These are phyloP conservation scores for Limnephilus rhombicus DNA, from an alignment of 2,888 invertebrate species.

Conservation along the genomic window DNA sequence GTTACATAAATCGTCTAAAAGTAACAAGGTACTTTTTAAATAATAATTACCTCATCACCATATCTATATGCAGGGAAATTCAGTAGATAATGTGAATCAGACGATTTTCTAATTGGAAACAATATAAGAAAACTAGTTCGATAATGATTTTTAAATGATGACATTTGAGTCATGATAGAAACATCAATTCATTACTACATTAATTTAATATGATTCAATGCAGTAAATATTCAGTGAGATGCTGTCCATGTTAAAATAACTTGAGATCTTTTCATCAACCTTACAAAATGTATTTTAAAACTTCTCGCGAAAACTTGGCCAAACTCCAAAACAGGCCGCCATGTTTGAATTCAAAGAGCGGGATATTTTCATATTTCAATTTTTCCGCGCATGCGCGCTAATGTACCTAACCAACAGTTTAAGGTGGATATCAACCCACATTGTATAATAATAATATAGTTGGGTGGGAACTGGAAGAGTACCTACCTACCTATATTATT, in stretches of 20 bases:
- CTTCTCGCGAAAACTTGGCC: conserved; percentile 6
- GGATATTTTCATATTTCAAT: conserved; percentile 34
- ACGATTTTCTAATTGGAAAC: neutral
- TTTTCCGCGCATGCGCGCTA: conserved; percentile 31
- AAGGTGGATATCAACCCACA: neutral
- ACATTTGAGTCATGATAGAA: neutral
- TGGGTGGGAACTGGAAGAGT: neutral
- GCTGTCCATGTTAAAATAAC: conserved; percentile 20
- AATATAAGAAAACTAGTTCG: neutral
- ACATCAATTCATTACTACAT: neutral
- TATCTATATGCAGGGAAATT: neutral
- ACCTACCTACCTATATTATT: neutral
- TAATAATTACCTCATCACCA: neutral
- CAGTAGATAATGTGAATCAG: neutral
- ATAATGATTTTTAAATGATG: neutral
- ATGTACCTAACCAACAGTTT: neutral
- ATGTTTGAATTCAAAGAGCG: conserved; percentile 27
- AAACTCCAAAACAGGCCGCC: neutral
- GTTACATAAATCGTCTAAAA: neutral
- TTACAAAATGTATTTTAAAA: conserved; percentile 38
- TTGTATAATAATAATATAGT: neutral
- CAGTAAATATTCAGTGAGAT: neutral
- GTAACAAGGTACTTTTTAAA: neutral
- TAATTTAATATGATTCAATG: neutral
- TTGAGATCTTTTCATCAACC: neutral